phyloP scores from a whole-genome alignment of 2,797 vertebrate genomes.

The Hypotaenidia okinawae region DNA sequence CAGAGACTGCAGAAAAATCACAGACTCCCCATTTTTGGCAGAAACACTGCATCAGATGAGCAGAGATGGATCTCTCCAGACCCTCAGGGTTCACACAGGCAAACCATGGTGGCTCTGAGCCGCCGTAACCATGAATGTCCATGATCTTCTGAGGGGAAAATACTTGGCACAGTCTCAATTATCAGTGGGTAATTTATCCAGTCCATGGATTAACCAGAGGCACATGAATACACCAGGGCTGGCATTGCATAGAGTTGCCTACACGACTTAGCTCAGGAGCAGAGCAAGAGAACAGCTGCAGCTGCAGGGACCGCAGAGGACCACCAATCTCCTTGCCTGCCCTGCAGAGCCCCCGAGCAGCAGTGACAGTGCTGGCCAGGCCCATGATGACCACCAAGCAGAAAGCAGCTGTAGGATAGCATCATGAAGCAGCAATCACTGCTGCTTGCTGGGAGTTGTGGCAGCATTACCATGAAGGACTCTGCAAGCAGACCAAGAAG shows the following conservation, averaged over 20 bases:
- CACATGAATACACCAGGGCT: accelerated
- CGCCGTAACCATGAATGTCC: accelerated
- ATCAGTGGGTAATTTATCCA: not conserved
- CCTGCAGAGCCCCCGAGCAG: not conserved
- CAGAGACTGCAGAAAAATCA: not conserved
- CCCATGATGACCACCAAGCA: accelerated
- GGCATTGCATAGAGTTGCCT: accelerated
- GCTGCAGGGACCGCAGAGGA: not conserved
- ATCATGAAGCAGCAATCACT: not conserved
- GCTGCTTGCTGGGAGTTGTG: not conserved
- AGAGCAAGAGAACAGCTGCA: not conserved
- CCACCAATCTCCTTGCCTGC: not conserved
- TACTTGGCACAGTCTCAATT: not conserved
- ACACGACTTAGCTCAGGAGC: not conserved
- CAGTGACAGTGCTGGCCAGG: not conserved
- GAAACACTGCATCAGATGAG: not conserved
- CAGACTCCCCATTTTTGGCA: not conserved
- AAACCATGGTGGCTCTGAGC: not conserved
- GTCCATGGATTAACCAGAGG: not conserved
- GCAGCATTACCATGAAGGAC: not conserved
- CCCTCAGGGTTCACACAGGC: not conserved
- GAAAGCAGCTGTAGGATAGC: not conserved
- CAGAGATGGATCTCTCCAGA: accelerated
- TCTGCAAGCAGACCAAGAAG: not conserved
- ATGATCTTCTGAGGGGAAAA: not conserved